A percentile compares a stretch with the other conserved stretches of the same genome.
These are phyloP conservation scores for Setophaga petechia DNA, from an alignment of 2,113 vertebrate species.

Conservation along the genomic window DNA sequence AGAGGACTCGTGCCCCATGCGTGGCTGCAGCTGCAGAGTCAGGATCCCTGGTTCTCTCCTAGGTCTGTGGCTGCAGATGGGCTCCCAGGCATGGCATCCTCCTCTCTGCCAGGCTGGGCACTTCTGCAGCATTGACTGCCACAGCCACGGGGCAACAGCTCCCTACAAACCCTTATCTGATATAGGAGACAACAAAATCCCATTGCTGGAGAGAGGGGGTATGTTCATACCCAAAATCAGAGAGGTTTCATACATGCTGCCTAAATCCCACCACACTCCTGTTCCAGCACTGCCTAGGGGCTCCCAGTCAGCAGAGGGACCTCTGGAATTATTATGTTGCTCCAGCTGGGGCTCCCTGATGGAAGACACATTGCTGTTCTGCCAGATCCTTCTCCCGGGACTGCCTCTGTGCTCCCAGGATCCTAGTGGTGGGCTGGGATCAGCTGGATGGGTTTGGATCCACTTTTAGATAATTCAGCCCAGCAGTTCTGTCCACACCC, in stretches of 20 bases:
- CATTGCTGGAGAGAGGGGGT: background rate
- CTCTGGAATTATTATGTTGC: accelerated
- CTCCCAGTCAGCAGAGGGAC: background rate
- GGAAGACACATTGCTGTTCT: background rate
- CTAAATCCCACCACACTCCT: background rate
- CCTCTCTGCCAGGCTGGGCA: background rate
- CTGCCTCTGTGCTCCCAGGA: background rate
- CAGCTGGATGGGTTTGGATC: background rate
- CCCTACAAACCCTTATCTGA: background rate
- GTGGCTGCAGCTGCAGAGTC: background rate
- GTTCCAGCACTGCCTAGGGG: background rate
- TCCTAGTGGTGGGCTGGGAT: background rate
- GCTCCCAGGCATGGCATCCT: background rate
- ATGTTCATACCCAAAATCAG: background rate
- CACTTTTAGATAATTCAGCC: background rate
- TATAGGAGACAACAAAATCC: background rate
- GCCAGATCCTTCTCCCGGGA: background rate
- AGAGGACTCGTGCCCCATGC: background rate
- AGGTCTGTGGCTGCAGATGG: background rate
- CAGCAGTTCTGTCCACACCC: background rate
- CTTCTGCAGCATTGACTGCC: background rate
- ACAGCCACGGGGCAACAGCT: background rate
- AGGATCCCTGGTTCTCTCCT: background rate
- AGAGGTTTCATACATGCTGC: background rate
- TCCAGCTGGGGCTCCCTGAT: background rate